Percentiles rank a stretch among this genome's conserved stretches.
Conservation (phyloP, 53 echinoderm and acorn worm species). For the Hippasteria phrygiana region DNA sequence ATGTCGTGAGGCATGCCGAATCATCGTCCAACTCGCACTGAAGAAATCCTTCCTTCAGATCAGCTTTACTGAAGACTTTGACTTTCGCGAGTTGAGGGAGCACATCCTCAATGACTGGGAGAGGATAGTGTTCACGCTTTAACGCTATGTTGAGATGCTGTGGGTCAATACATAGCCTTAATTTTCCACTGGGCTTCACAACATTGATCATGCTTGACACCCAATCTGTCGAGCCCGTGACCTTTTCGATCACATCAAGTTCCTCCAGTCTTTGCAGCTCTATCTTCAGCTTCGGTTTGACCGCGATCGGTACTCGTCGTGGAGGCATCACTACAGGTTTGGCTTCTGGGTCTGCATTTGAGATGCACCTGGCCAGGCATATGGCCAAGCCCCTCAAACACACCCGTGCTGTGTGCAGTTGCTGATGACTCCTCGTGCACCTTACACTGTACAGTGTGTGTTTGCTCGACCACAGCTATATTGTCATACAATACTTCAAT, state of each 20-base stretch:
- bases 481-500: slow-evolving; percentile 66
- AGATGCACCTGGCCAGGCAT: too few species aligned
- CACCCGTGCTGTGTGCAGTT: neutral
- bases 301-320: slow-evolving; percentile 36
- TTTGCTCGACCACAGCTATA: slow-evolving; percentile 26
- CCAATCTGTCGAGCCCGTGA: slow-evolving; percentile 66
- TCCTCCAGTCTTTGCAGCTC: slow-evolving; percentile 51
- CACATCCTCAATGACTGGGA: slow-evolving; percentile 63
- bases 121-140: slow-evolving; percentile 65
- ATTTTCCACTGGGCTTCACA: slow-evolving; percentile 47
- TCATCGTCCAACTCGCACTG: neutral
- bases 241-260: slow-evolving; percentile 34
- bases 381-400: too few species aligned
- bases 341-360: slow-evolving; percentile 49
- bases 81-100: slow-evolving; percentile 22
- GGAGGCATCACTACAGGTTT: slow-evolving; percentile 67
- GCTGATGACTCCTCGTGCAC: slow-evolving; percentile 12
- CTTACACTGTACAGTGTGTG: slow-evolving; percentile 30
- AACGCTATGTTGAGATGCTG: slow-evolving; percentile 64
- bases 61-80: slow-evolving; percentile 32
- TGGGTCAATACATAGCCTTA: slow-evolving; percentile 48
- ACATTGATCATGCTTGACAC: slow-evolving; percentile 36
- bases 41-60: slow-evolving; percentile 4
- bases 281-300: slow-evolving; percentile 46
- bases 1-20: neutral